Conservation (phyloP, 2,797 vertebrate species). For the Miichthys miiuy region DNA sequence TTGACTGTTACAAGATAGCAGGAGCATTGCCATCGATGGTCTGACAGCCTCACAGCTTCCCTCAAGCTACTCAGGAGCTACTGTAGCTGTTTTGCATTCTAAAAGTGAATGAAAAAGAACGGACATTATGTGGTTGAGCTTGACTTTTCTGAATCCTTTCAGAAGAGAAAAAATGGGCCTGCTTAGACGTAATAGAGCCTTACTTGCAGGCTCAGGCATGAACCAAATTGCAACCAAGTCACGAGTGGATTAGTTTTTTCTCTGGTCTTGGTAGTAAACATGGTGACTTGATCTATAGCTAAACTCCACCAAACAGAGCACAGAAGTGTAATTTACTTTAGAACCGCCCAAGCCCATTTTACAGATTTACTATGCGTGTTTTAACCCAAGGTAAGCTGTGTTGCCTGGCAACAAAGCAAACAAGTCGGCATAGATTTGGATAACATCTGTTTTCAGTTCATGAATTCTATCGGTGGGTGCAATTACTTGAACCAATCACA, state of each 20-base stretch:
- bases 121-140: constrained; percentile 19
- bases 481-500: constrained; percentile 81
- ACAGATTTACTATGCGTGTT: constrained; percentile 39
- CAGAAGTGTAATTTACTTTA: constrained; percentile 37
- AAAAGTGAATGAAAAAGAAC: constrained; percentile 44
- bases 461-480: constrained; percentile 73
- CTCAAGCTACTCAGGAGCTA: constrained; percentile 46
- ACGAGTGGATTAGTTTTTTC: constrained; percentile 35
- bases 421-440: constrained; percentile 59
- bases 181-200: constrained; percentile 14
- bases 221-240: constrained; percentile 22
- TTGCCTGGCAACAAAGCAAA: constrained; percentile 73
- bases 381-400: constrained; percentile 42
- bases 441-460: constrained; percentile 77
- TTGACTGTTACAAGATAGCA: constrained; percentile 56
- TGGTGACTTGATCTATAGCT: constrained; percentile 37
- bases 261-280: constrained; percentile 32
- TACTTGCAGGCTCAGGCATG: constrained; percentile 37
- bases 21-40: constrained; percentile 51
- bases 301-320: constrained; percentile 30
- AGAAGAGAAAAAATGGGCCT: background rate
- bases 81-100: constrained; percentile 49
- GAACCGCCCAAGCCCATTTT: constrained; percentile 13
- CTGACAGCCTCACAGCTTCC: constrained; percentile 59
- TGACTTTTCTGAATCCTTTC: constrained; percentile 23